Evolutionary conservation across 1,140 invertebrate genomes (phyloP).

Genomic region (Polyergus mexicanus): DNA sequence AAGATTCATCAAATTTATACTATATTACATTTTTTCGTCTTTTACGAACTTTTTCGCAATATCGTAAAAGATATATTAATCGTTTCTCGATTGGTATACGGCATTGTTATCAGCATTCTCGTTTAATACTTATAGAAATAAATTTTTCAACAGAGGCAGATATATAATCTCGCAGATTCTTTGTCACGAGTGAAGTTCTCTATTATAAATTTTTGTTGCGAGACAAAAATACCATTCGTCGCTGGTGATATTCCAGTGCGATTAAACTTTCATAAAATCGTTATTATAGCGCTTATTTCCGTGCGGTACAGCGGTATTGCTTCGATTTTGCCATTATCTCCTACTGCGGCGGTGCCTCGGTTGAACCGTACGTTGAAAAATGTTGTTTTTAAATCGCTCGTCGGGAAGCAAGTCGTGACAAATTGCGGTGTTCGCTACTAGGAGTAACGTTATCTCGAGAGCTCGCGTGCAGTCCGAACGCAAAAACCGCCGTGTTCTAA

Average conservation of each 20-base stretch:
- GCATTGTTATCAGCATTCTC: no score
- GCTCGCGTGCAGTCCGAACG: slow-evolving; percentile 46
- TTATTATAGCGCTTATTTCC: slow-evolving; percentile 46
- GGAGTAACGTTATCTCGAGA: slow-evolving; percentile 60
- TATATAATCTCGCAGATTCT: not conserved
- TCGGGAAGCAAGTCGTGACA: slow-evolving; percentile 66
- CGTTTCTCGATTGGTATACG: not conserved
- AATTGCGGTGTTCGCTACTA: slow-evolving; percentile 61
- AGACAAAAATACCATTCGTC: not conserved
- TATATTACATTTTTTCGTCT: not conserved
- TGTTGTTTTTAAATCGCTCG: slow-evolving; percentile 64
- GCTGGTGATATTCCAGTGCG: slow-evolving; percentile 28
- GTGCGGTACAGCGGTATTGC: slow-evolving; percentile 45
- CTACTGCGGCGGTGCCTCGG: not conserved
- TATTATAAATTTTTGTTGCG: not conserved
- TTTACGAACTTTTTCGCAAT: not conserved
- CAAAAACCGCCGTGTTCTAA: slow-evolving; percentile 48
- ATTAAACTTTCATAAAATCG: slow-evolving; percentile 58
- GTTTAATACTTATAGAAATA: not conserved
- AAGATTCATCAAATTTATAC: not conserved
- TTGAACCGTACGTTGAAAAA: slow-evolving; percentile 68
- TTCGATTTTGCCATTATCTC: slow-evolving; percentile 70
- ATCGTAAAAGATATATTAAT: not conserved
- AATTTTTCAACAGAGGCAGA: slow-evolving; percentile 3
- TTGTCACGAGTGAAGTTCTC: not conserved